Evolutionary conservation across 2,797 vertebrate genomes (phyloP), one percentile per base, ranked within the genome.

Genomic region (Oceanodroma leucorhoa): DNA sequence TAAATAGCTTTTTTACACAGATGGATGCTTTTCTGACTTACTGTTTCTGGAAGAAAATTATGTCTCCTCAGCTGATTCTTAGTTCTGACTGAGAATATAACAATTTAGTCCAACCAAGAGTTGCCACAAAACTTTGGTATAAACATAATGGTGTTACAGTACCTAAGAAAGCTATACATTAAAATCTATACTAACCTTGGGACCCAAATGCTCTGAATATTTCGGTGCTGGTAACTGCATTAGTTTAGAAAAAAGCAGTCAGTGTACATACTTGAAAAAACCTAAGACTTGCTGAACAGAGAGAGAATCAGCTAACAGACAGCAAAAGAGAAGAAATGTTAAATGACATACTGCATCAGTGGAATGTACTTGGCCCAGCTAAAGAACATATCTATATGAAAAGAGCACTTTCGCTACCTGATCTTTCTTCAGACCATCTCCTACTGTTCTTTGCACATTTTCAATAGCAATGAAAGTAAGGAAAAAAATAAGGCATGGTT

Each of bases 121-220:
- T n/a, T 65, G 24, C 10, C 36, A 76, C 30, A 78, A 87, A 65
- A 65, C 30, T 57, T 83, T 87, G 14, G 10, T 67, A 15, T 23
- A 45, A 76, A 80, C 4, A 2, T 48, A 64, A 54, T 16, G 36
- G 21, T 67, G 23, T 50, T 51, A 48, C 11, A 30, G 17, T 36
- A 76, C 14, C 32, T 69, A 50, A n/a, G n/a, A 83, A 70, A 75
- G 29, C 11, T 62, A 23, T 61, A 32, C 45, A 58, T n/a, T 76
- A 80, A 94, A 70, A 87, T 92, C 16, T 84, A 2, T 93, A 94
- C 85, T 96, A 72, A 96, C 43, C 11, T 88, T 61, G 72, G 76
- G 70, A 67, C n/a, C 50, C 23, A 94, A 94, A 71, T 82, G 54
- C 16, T 67, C 70, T 57, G 60, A 57, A 57, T 94, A 95, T 76